Evolutionary conservation across 2,113 vertebrate species (phyloP).

Genomic region (Plecturocebus donacophilus): DNA sequence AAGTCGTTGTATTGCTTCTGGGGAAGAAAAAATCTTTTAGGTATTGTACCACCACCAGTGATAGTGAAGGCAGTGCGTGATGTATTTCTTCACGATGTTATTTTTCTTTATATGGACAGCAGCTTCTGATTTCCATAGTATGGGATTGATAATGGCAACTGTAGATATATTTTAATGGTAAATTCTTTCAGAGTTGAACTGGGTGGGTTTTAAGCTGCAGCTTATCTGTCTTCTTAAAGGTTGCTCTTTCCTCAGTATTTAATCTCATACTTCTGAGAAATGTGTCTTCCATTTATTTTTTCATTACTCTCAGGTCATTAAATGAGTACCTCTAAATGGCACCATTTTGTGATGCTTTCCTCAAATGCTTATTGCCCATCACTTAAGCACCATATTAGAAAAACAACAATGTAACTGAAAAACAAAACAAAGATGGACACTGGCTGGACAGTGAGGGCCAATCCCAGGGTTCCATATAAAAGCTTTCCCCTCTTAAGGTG

Average conservation of each 20-base stretch:
- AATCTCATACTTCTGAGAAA: not conserved
- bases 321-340: not conserved
- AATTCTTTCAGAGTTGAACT: not conserved
- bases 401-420: not conserved
- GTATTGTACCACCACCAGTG: too few relatives aligned
- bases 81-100: accelerated
- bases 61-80: accelerated
- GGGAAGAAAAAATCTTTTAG: not conserved
- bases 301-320: not conserved
- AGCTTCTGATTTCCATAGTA: not conserved
- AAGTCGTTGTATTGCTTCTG: not conserved
- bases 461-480: not conserved
- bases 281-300: not conserved
- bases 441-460: not conserved
- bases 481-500: not conserved
- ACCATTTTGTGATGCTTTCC: not conserved
- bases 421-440: not conserved
- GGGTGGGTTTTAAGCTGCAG: not conserved
- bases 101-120: not conserved
- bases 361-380: not conserved
- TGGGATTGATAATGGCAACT: not conserved
- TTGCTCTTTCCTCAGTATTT: not conserved
- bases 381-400: not conserved
- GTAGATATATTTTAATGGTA: not conserved
- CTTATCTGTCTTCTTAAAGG: not conserved